Base-by-base conservation (phyloP, 2,113 vertebrate genomes). In the Lates calcarifer region DNA sequence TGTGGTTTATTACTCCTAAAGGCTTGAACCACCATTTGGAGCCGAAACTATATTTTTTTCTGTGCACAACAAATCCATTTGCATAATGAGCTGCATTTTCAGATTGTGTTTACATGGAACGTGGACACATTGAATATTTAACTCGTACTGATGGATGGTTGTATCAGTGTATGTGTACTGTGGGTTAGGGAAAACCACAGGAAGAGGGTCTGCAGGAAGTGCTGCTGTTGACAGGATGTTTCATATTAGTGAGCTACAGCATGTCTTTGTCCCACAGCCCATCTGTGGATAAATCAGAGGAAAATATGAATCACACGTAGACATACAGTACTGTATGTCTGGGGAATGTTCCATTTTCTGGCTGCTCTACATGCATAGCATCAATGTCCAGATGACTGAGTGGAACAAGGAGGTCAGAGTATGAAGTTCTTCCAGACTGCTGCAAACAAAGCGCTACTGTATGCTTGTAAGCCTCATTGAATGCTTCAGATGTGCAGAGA, bases 391-490 rank as follows among this genome's bases (percentile, higher is more conserved):
- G 60, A 81, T 79, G 65, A 89, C 57, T 37, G 58, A 53, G 24
- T 63, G 70, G 80, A 83, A 82, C 75, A 55, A 33, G n/a, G 35
- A 75, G 82, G 79, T 80, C 69, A 82, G 64, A 65, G 61, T 63
- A 13, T 58, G 26, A 41, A 51, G 14, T 35, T 87, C 62, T 74
- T 72, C 57, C 37, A 74, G 78, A 74, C 79, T 4, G 15, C 55
- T 31, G 39, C 58, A 60, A 64, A 91, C 89, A 91, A 82, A 81
- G 84, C 58, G 28, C 63, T 77, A 76, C 89, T 92, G 88, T 91
- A 39, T 24, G 6, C 18, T 28, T 26, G 33, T 17, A 20, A 18
- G 26, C 37, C 26, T 83, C 73, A 64, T 17, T 89, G 81, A 89
- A 86, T 76, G 60, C 69, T 68, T 72, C 51, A 78, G n/a, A 82